Percentiles rank a stretch among this genome's conserved stretches.
Evolutionary conservation across 2,888 invertebrate genomes (phyloP).

Genomic region (Pemphredon lugubris): DNA sequence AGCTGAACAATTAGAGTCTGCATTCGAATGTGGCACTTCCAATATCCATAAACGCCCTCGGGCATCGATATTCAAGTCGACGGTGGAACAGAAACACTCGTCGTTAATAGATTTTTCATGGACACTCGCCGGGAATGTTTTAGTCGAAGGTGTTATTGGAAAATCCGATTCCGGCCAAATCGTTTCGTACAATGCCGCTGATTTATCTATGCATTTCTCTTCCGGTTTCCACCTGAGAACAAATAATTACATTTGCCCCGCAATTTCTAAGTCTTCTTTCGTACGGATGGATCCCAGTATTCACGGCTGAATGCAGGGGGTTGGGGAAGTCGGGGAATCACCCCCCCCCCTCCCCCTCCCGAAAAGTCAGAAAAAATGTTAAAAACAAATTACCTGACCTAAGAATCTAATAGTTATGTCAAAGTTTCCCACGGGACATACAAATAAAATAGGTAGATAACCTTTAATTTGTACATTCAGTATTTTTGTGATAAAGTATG

Average conservation of each 20-base stretch:
- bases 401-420: no score
- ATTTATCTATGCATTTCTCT: neutral
- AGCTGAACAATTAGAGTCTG: constrained; percentile 72
- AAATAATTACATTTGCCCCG: neutral
- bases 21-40: constrained; percentile 80
- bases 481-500: no score
- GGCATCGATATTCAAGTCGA: constrained; percentile 78
- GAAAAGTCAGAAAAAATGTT: no score
- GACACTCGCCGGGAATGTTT: neutral
- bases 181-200: constrained; percentile 31
- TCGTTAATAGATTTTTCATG: neutral
- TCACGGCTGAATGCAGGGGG: no score
- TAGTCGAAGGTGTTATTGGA: neutral
- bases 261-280: no score
- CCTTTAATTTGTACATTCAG: no score
- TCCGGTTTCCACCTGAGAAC: constrained; percentile 10
- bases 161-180: constrained; percentile 40
- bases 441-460: no score
- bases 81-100: constrained; percentile 72
- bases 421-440: no score
- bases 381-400: no score
- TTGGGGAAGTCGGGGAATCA: no score
- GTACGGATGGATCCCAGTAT: no score
- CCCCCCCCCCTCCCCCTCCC: no score
- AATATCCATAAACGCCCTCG: constrained; percentile 81